Evolutionary conservation across 2,797 vertebrate genomes (phyloP), one percentile per base, ranked within the genome.

Genomic region (Catharus ustulatus): DNA sequence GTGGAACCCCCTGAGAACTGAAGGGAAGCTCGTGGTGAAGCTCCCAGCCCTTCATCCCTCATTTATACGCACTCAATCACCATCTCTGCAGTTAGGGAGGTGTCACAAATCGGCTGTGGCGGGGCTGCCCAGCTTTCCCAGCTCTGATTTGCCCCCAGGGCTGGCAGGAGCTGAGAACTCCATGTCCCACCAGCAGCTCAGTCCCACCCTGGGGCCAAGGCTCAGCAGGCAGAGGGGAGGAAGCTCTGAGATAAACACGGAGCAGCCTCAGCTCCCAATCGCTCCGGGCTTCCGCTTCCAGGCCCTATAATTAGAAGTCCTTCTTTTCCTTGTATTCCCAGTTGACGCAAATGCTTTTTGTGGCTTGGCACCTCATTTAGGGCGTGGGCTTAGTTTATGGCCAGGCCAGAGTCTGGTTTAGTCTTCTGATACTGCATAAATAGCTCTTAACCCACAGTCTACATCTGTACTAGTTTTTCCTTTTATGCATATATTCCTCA

Each of bases 271-370:
- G 99, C 98, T 99, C 98, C 99, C 99, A 98, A 99, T 99, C 99
- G 98, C 98, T 98, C 98, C 81, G 92, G 96, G 98, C 98, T 99
- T 99, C 99, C 99, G 98, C 99, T 99, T 99, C 98, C 99, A 99
- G 98, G 98, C 98, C 98, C 99, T 99, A 99, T 99, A 99, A 99
- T 99, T 99, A 99, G 99, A 98, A 98, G 98, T 98, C 98, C 98
- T 98, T 98, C 98, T 99, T 98, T 99, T 98, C 98, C 98, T 98
- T 98, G 97, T 98, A 98, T 99, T 99, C 98, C 99, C 98, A 98
- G 98, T 99, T 99, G 99, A 99, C 98, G 99, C 99, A 99, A 99
- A 99, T 98, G 98, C 99, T 99, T 99, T 99, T 99, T 99, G 99
- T 99, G 99, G 99, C 98, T 99, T 99, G 99, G 99, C 99, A 99